phyloP scores from a whole-genome alignment of 2,113 vertebrate genomes.

The Crotalus helleri region DNA sequence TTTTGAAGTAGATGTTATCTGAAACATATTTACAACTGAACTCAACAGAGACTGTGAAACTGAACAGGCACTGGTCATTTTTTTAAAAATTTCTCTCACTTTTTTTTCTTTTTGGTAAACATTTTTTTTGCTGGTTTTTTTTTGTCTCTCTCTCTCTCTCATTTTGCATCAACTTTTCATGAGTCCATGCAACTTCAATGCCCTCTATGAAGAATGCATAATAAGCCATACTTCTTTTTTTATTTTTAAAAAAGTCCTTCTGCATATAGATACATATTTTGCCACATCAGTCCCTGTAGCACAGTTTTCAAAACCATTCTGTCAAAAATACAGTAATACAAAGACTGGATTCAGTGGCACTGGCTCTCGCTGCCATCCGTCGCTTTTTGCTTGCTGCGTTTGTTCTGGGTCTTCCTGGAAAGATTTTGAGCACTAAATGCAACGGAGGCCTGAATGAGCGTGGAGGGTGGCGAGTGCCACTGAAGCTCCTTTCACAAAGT shows the following conservation, averaged over 20 bases:
- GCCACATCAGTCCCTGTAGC: constrained; percentile 84
- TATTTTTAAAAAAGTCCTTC: constrained; percentile 75
- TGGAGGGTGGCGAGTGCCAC: constrained; percentile 73
- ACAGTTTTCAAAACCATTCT: constrained; percentile 84
- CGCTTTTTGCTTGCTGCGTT: constrained; percentile 36
- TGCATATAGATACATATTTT: constrained; percentile 80
- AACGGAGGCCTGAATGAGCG: constrained; percentile 65
- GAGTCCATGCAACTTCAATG: constrained; percentile 91
- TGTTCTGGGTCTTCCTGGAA: constrained; percentile 49
- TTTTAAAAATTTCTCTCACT: neutral
- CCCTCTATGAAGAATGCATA: constrained; percentile 86
- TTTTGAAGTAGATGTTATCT: constrained; percentile 89
- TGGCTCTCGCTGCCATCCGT: constrained; percentile 75
- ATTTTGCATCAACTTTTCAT: constrained; percentile 89
- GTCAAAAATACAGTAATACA: constrained; percentile 86
- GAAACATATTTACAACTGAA: constrained; percentile 98
- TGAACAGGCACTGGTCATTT: constrained; percentile 98
- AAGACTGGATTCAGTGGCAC: constrained; percentile 89
- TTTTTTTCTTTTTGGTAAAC: constrained; percentile 91
- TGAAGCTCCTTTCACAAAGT: constrained; percentile 81
- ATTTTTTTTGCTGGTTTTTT: constrained; percentile 93
- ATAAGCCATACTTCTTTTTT: constrained; percentile 81
- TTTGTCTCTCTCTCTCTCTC: constrained; percentile 70
- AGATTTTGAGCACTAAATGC: constrained; percentile 62
- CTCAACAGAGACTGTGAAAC: constrained; percentile 96